Evolutionary conservation across 2,888 invertebrate genomes (phyloP), one percentile per base, ranked within the genome.

Genomic region (Orthosia incerta): DNA sequence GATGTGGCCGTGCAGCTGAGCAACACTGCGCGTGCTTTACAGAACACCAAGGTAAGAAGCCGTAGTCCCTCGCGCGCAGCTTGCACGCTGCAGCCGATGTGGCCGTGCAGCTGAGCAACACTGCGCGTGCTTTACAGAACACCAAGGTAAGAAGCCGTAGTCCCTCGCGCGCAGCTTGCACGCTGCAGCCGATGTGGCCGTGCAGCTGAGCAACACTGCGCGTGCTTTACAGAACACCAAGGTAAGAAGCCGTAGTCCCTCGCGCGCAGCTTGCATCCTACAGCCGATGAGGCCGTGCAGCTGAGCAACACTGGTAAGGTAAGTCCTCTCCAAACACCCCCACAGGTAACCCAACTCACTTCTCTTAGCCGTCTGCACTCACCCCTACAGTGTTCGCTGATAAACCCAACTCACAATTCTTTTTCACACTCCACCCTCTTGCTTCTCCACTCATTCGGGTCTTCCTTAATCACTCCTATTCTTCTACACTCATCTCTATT

Each of bases 1-100:
- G 88, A 86, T 2, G 85, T 88, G 0, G 93, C 93, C 0, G 51
- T 61, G 0, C 86, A 91, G 15, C 85, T 94, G 2, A 88, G 91
- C 0, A 81, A 81, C 0, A 71, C 90, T 0, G 93, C 94, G 0
- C 84, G 88, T 3, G 89, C 90, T 15, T 20, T 60, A 15, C 13
- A 60, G 45, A 60, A 45, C 15, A 9, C 7, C 60, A 60, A 45
- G 60, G 60, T 60, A 20, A 15, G 2, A 82, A 84, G 31, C 89
- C 90, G 0, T 88, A 87, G 20, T 78, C 90, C 0, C 86, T 93
- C 4, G 74, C 88, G 0, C 83, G 92, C 31, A 89, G 87, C 50
- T 84, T 91, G 23, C 89, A 87, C 65, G 87, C 87, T 9, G 81
- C 90, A 0, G 86, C 88, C 0, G 88, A 86, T 2, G 85, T 88